These are phyloP conservation scores for Ataeniobius toweri DNA, from an alignment of 2,797 vertebrate species.

Conservation along the genomic window DNA sequence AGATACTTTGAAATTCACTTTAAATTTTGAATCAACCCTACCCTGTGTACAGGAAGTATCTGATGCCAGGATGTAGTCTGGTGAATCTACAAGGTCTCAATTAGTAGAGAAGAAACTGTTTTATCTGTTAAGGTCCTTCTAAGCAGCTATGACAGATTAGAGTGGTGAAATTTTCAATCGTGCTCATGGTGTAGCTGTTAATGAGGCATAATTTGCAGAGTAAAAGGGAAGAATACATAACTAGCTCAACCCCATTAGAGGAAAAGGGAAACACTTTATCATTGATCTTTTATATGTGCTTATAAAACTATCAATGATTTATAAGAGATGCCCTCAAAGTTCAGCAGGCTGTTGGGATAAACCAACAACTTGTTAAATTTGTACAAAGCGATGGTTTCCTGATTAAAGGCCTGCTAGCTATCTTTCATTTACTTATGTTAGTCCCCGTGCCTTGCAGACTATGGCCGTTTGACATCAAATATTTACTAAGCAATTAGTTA, in stretches of 20 bases:
- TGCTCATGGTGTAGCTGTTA: conserved; percentile 47
- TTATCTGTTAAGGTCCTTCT: conserved; percentile 30
- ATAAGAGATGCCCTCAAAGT: conserved; percentile 36
- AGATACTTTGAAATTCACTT: conserved; percentile 3
- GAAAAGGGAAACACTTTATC: conserved; percentile 60
- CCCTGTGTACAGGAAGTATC: conserved; percentile 15
- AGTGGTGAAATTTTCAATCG: conserved; percentile 37
- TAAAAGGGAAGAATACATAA: conserved; percentile 59
- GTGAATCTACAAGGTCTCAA: conserved; percentile 32
- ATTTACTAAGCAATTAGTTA: conserved; percentile 47
- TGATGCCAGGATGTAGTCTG: conserved; percentile 9
- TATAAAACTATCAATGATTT: conserved; percentile 64
- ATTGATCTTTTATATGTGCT: conserved; percentile 56
- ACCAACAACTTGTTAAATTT: conserved; percentile 12
- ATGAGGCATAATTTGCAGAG: conserved; percentile 64
- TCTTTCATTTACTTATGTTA: conserved; percentile 11
- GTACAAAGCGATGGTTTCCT: conserved; percentile 11
- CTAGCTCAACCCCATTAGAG: conserved; percentile 45
- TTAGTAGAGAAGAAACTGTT: conserved; percentile 38
- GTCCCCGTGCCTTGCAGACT: conserved; percentile 1
- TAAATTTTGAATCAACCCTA: conserved; percentile 35
- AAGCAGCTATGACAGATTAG: conserved; percentile 39
- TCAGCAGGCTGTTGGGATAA: conserved; percentile 37
- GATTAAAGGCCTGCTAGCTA: conserved; percentile 28
- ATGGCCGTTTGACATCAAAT: conserved; percentile 39